Percentiles rank a stretch among this genome's conserved stretches.
These are phyloP conservation scores for Agelastica alni DNA, from an alignment of 2,888 invertebrate species.

Conservation along the genomic window DNA sequence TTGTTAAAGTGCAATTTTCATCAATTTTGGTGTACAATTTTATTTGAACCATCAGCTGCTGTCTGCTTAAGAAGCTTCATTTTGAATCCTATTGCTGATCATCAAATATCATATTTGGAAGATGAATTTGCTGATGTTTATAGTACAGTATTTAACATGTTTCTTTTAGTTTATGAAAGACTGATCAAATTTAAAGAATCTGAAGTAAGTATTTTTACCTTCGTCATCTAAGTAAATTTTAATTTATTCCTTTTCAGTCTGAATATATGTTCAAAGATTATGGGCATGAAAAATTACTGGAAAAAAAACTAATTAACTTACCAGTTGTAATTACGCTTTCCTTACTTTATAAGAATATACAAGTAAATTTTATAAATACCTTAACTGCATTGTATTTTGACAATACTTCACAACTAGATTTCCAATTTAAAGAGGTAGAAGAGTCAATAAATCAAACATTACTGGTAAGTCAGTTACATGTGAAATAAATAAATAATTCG, in stretches of 20 bases:
- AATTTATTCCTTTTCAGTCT: slow-evolving; percentile 42
- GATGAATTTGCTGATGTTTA: slow-evolving; percentile 59
- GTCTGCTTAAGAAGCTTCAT: slow-evolving; percentile 49
- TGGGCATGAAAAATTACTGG: slow-evolving; percentile 45
- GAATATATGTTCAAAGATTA: slow-evolving; percentile 50
- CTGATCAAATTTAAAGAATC: slow-evolving; percentile 80
- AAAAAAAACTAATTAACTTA: slow-evolving; percentile 47
- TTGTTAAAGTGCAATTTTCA: slow-evolving; percentile 51
- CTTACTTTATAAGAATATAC: slow-evolving; percentile 45
- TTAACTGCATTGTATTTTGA: slow-evolving; percentile 47
- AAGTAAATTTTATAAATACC: slow-evolving; percentile 46
- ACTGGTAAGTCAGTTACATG: slow-evolving; percentile 45
- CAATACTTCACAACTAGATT: slow-evolving; percentile 38
- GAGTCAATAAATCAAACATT: slow-evolving; percentile 46
- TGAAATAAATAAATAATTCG: too few species aligned
- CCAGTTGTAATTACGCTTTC: slow-evolving; percentile 47
- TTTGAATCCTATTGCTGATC: slow-evolving; percentile 50
- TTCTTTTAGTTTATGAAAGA: slow-evolving; percentile 74
- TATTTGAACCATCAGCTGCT: slow-evolving; percentile 46
- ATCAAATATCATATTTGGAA: slow-evolving; percentile 51
- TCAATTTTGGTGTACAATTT: slow-evolving; percentile 54
- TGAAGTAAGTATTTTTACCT: slow-evolving; percentile 61
- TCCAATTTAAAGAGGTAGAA: slow-evolving; percentile 47
- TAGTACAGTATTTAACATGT: slow-evolving; percentile 64
- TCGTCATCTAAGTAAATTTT: neutral